Base-by-base conservation (phyloP, 2,113 vertebrate species). In the Syrmaticus mikado region DNA sequence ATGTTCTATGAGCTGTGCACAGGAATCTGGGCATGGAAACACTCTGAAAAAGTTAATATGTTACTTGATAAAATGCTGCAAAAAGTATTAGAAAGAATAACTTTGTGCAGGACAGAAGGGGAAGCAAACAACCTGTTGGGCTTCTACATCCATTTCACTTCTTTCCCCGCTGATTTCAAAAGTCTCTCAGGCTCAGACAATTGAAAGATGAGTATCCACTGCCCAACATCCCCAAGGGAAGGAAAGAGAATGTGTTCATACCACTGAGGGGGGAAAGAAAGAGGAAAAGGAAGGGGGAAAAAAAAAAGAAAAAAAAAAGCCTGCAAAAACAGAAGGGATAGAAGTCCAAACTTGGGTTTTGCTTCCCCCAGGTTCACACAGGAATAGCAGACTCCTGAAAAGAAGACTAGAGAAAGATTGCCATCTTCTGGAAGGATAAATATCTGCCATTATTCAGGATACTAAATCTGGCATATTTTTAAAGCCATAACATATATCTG, bases 401-500 rank as follows among this genome's bases (percentile, higher is more conserved):
- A 45, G 43, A 85, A 82, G 66, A 41, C 65, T 96, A 45, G 87
- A 55, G 87, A 90, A 94, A 95, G 92, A 88, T 87, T 94, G 96
- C 94, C 96, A 97, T 75, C 97, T 97, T 75, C 94, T 95, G 97
- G 92, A 92, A 82, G 93, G 95, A 95, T 94, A 97, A 93, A 92
- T 95, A 93, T 57, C 40, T 92, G 76, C 66, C 40, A 25, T 80
- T 87, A 17, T 67, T 89, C 40, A 70, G 48, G 68, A 52, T 32
- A 24, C 6, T 52, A 67, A 75, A 34, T n/a, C 30, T 57, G 18
- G 12, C 48, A 13, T 58, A 19, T 67, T 72, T 74, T 91, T 76
- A n/a, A 82, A 93, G 84, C 9, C 13, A 4, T 38, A 36, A 5
- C 14, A 9, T 66, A 60, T 83, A 71, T 87, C 24, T 43, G 21